Base-by-base conservation (phyloP, 1,140 invertebrate genomes). In the Drosophila tani region DNA sequence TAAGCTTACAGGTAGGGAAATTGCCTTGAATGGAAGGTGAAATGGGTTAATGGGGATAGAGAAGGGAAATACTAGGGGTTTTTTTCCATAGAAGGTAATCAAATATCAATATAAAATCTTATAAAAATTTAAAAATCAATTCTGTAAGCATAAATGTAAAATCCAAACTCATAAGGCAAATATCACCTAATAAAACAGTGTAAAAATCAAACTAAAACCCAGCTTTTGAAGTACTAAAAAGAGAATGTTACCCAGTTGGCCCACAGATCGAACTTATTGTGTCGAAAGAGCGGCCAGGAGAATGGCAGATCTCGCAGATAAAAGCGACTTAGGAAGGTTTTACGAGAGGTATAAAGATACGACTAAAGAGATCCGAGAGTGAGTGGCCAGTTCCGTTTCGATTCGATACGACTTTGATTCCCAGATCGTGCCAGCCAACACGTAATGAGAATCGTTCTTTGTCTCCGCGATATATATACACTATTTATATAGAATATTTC, bases 381-480 rank as follows among this genome's bases (percentile, higher is more conserved):
- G 67, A 73, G 46, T 38, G 69, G 68, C 69, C 17, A 71, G 67
- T 73, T 73, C 67, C 69, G 69, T 73, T 73, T 73, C 69, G 53
- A 73, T 71, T 29, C 38, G 32, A 73, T 71, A 21, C 38, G 32
- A 15, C 14, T 47, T 29, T 15, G 14, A 21, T 19, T 55, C 51
- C 7, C 3, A 53, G 47, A 67, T 69, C 67, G 67, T 69, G 66
- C 57, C 35, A 49, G 58, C 45, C 35, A 29, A 29, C 57, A 67
- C 57, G 45, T 66, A 70, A 24, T 29, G n/a, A 71, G 51, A 71
- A 38, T 41, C 21, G 45, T 73, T 66, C 67, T 60, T 60, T 59
- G 67, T 73, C 35, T 73, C 19, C n/a, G 45, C 6, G 2, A 38
- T 21, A 35, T 32, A 32, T 58, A 45, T 29, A 46, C 3, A 2